These are phyloP conservation scores for Colaptes auratus DNA, from an alignment of 2,113 vertebrate genomes.

Conservation along the genomic window DNA sequence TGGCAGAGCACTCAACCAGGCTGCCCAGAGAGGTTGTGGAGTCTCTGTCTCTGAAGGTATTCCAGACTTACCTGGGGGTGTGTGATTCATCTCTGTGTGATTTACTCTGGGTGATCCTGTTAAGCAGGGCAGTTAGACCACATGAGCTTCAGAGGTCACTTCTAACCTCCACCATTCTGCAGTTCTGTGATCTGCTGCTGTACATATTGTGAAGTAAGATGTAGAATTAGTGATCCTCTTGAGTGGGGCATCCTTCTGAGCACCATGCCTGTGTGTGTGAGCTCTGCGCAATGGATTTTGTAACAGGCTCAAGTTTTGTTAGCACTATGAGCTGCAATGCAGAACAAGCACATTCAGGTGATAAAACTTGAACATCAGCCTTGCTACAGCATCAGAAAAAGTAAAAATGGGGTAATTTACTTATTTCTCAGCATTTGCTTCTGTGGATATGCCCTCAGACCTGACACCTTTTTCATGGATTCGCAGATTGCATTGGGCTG, in stretches of 20 bases:
- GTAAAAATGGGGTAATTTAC: background rate
- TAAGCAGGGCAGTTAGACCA: background rate
- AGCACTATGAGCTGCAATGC: background rate
- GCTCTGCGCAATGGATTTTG: background rate
- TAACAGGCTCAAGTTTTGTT: fast-evolving
- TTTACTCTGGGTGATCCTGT: background rate
- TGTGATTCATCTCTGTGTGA: too few relatives aligned
- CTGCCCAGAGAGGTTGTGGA: too few relatives aligned
- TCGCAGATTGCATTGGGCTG: too few relatives aligned
- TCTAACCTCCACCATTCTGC: too few relatives aligned
- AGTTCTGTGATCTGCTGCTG: background rate
- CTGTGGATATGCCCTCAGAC: background rate
- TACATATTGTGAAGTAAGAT: background rate
- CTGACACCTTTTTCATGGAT: background rate
- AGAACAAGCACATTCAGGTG: background rate
- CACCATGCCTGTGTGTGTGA: background rate
- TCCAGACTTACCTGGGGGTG: too few relatives aligned
- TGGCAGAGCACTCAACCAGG: too few relatives aligned
- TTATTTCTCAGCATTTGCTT: background rate
- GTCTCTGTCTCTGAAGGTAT: too few relatives aligned
- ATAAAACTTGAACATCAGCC: background rate
- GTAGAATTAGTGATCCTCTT: background rate
- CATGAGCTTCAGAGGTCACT: too few relatives aligned
- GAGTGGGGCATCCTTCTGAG: background rate
- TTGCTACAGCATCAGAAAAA: background rate